Evolutionary conservation across 2,888 invertebrate species (phyloP).

Genomic region (Mesoligia furuncula): DNA sequence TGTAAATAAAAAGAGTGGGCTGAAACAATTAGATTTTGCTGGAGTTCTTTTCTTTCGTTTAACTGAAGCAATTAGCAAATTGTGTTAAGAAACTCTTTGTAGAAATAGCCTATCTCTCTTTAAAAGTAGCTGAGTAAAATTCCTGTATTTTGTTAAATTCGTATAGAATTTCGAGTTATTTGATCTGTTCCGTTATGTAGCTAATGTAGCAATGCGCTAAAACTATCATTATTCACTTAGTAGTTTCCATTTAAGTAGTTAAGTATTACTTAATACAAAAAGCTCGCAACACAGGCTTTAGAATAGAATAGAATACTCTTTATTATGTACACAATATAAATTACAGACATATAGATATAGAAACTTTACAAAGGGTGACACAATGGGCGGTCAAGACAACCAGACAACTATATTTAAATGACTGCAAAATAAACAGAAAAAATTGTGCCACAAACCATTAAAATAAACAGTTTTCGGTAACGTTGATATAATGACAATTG

Average conservation of each 20-base stretch:
- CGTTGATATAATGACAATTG: neutral
- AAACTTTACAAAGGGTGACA: too few relatives aligned
- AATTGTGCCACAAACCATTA: neutral
- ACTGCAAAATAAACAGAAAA: neutral
- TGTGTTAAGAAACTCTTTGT: constrained; percentile 19
- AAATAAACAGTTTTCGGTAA: constrained; percentile 7
- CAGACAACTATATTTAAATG: neutral
- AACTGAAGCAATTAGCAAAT: constrained; percentile 35
- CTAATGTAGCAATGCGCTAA: neutral
- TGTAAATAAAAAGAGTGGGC: constrained; percentile 26
- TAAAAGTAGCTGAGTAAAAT: too few relatives aligned
- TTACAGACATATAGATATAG: too few relatives aligned
- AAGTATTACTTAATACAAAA: neutral
- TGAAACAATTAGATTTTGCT: constrained; percentile 25
- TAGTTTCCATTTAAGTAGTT: neutral
- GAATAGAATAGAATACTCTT: too few relatives aligned
- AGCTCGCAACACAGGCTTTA: neutral
- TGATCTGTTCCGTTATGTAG: neutral
- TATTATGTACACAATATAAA: too few relatives aligned
- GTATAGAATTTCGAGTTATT: too few relatives aligned
- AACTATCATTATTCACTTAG: neutral
- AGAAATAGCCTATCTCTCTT: neutral
- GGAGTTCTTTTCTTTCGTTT: constrained; percentile 24
- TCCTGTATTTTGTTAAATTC: too few relatives aligned
- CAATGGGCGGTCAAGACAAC: too few relatives aligned